Conservation (phyloP, 2,113 vertebrate species). For the Astatoreochromis straeleni region DNA sequence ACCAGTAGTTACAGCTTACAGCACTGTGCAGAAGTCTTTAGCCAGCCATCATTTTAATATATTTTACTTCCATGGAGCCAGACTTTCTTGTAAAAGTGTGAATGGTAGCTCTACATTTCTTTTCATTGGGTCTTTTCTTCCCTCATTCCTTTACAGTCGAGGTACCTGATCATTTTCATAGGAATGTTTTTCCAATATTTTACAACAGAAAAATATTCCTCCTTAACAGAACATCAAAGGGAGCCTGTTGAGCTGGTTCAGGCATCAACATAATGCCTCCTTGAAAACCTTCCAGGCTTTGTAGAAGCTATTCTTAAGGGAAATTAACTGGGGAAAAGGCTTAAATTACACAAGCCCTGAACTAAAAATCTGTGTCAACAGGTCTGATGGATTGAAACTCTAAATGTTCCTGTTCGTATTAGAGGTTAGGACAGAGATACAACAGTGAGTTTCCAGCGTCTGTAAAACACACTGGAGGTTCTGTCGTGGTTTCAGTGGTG, state of each 20-base stretch:
- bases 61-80: background rate
- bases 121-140: background rate
- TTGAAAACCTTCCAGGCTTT: rapidly evolving
- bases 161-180: background rate
- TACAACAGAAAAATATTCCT: background rate
- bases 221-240: background rate
- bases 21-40: background rate
- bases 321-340: rapidly evolving
- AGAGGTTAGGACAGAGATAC: background rate
- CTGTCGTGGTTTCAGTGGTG: background rate
- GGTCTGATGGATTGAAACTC: background rate
- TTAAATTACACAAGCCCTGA: background rate
- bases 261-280: background rate
- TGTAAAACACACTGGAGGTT: background rate
- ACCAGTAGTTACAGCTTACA: background rate
- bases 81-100: background rate
- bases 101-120: background rate
- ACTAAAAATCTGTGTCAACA: background rate
- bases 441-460: rapidly evolving
- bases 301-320: rapidly evolving
- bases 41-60: background rate
- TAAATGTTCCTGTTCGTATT: background rate
- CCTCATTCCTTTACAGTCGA: background rate
- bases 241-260: background rate
- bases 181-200: background rate